Percentiles rank a stretch among this genome's conserved stretches.
phyloP scores from a whole-genome alignment of 2,797 vertebrate species.

The Malacoraja senta region DNA sequence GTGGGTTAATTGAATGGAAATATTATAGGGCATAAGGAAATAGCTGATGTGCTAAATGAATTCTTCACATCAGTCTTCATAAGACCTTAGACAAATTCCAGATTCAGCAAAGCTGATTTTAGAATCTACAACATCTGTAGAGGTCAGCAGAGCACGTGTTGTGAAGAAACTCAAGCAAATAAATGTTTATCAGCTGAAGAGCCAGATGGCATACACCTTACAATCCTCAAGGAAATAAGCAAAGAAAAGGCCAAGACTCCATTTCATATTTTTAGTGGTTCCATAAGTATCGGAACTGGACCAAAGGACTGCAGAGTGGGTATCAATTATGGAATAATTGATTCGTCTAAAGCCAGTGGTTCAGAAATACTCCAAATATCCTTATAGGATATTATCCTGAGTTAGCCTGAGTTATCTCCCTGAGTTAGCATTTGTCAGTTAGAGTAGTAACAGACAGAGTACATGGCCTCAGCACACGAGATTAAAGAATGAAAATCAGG shows the following conservation, averaged over 20 bases:
- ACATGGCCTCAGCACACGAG: background rate
- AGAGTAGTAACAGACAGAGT: background rate
- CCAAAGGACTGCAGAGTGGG: background rate
- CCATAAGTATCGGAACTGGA: background rate
- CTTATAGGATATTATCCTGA: background rate
- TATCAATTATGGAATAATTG: background rate
- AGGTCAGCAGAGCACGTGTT: slow-evolving; percentile 25
- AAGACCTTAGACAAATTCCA: slow-evolving; percentile 32
- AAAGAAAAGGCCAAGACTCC: background rate
- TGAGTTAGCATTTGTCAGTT: background rate
- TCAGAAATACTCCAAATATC: background rate
- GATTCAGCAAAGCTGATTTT: slow-evolving; percentile 10
- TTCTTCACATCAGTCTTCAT: slow-evolving; percentile 17
- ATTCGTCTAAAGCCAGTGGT: background rate
- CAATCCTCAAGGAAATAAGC: slow-evolving; percentile 1
- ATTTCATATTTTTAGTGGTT: background rate
- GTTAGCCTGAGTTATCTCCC: background rate
- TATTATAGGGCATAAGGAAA: slow-evolving; percentile 10
- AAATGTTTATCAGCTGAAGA: slow-evolving; percentile 1
- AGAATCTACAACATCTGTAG: slow-evolving; percentile 25
- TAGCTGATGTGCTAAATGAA: slow-evolving; percentile 14
- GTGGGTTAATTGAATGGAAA: background rate
- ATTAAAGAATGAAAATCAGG: background rate
- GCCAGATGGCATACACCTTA: slow-evolving; percentile 4
- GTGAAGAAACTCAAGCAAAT: slow-evolving; percentile 28